phyloP scores from a whole-genome alignment of 1,140 invertebrate species.

The Magallana angulata region DNA sequence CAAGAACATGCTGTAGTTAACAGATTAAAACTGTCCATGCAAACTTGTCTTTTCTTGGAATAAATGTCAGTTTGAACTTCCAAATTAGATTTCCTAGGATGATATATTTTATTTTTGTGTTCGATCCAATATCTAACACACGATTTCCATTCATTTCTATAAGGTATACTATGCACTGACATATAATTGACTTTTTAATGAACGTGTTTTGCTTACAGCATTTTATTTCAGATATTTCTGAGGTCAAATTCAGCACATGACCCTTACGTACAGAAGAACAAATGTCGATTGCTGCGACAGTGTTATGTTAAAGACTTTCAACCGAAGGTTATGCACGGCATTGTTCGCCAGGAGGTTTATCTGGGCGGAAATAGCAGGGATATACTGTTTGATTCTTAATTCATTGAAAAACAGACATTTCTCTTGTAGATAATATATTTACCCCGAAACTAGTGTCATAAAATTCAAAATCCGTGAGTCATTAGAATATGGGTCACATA shows the following conservation, averaged over 20 bases:
- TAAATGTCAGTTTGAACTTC: too few species aligned
- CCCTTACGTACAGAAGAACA: not conserved
- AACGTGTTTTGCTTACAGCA: too few species aligned
- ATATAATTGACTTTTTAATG: too few species aligned
- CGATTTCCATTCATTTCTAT: too few species aligned
- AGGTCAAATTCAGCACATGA: not conserved
- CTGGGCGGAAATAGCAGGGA: not conserved
- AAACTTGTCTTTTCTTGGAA: too few species aligned
- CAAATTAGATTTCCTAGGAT: too few species aligned
- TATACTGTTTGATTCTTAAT: not conserved
- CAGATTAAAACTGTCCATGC: too few species aligned
- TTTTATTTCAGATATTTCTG: not conserved
- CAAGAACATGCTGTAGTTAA: too few species aligned
- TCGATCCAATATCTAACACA: too few species aligned
- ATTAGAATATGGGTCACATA: not conserved
- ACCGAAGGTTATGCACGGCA: not conserved
- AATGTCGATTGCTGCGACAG: not conserved
- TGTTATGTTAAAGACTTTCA: not conserved
- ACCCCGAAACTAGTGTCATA: not conserved
- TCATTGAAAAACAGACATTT: not conserved
- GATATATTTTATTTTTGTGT: too few species aligned
- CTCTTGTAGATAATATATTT: constrained; percentile 22
- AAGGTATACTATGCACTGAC: too few species aligned
- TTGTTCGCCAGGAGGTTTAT: not conserved
- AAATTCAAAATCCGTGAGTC: not conserved